Percentiles rank a stretch among this genome's conserved stretches.
Conservation (phyloP, 2,797 vertebrate species). For the Coilia nasus region DNA sequence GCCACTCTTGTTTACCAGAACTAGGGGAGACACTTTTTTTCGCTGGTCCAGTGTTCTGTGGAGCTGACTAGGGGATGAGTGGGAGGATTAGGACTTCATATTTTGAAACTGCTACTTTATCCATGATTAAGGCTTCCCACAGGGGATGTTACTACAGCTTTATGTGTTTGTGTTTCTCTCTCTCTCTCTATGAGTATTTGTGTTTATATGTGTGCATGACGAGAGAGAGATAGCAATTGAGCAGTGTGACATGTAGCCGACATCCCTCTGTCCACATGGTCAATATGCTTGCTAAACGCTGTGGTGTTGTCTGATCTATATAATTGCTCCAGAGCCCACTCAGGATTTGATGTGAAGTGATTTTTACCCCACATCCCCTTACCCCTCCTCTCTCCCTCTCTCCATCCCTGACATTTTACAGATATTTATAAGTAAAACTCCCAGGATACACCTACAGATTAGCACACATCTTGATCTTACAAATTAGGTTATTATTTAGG, state of each 20-base stretch:
- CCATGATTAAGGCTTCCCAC: slow-evolving; percentile 3
- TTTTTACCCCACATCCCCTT: too few relatives aligned
- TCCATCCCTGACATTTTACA: too few relatives aligned
- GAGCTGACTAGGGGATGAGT: not conserved
- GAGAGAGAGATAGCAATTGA: not conserved
- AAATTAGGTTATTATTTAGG: too few relatives aligned
- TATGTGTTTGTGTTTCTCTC: not conserved
- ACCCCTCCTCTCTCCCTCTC: not conserved
- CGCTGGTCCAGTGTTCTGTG: not conserved
- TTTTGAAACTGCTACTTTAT: not conserved
- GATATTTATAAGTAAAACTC: too few relatives aligned
- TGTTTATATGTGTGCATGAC: not conserved
- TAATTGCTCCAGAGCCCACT: not conserved
- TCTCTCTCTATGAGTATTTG: not conserved
- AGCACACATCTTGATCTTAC: too few relatives aligned
- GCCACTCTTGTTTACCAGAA: not conserved
- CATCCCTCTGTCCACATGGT: not conserved
- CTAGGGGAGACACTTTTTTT: not conserved
- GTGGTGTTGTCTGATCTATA: not conserved
- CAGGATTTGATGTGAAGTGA: not conserved
- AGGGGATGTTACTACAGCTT: not conserved
- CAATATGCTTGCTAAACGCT: not conserved
- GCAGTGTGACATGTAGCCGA: not conserved
- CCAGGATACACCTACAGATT: too few relatives aligned
- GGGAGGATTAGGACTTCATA: not conserved